phyloP scores from a whole-genome alignment of 2,888 invertebrate genomes.

The Amblyjoppa fuscipennis region DNA sequence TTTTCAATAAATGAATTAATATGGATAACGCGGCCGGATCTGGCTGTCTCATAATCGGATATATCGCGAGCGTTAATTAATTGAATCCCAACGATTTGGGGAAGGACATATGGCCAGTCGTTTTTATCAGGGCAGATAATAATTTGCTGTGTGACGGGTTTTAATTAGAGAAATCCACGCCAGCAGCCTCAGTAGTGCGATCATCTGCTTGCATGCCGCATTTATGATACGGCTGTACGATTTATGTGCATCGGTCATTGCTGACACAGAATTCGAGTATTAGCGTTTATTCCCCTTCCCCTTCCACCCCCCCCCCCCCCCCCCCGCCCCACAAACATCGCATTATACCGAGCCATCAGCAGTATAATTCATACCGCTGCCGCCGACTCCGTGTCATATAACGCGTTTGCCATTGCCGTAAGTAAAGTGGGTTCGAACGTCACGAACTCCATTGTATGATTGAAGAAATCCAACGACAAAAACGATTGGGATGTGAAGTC shows the following conservation, averaged over 20 bases:
- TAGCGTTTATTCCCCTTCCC: conserved; percentile 13
- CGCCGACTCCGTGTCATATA: neutral
- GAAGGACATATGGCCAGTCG: conserved; percentile 3
- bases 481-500: no score
- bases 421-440: neutral
- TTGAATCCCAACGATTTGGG: conserved; percentile 52
- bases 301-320: no score
- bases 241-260: conserved; percentile 62
- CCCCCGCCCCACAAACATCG: neutral
- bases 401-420: no score
- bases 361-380: conserved; percentile 42
- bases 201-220: conserved; percentile 5
- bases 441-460: neutral
- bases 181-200: conserved; percentile 13
- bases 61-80: conserved; percentile 51
- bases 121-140: conserved; percentile 49
- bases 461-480: no score
- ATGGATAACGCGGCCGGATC: conserved; percentile 1
- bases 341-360: conserved; percentile 43
- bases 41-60: conserved; percentile 36
- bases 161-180: conserved; percentile 63
- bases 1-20: conserved; percentile 45
- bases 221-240: conserved; percentile 61
- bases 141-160: conserved; percentile 60
- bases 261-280: conserved; percentile 61